Percentiles rank a stretch among this genome's conserved stretches.
These are phyloP conservation scores for Halocaridina rubra DNA, from an alignment of 2,888 invertebrate genomes.

Conservation along the genomic window DNA sequence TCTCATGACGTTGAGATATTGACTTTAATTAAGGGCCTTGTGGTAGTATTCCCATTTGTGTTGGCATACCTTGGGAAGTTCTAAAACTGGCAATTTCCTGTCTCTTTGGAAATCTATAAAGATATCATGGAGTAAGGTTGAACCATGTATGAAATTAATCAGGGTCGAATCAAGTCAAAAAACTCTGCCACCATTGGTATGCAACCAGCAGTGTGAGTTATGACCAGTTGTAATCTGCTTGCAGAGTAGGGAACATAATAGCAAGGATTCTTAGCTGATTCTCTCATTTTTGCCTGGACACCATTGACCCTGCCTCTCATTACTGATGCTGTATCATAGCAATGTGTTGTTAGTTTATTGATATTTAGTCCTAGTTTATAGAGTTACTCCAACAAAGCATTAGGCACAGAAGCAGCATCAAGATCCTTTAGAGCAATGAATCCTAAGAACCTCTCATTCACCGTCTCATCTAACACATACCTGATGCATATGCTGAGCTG, in stretches of 20 bases:
- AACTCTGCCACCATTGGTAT: not conserved
- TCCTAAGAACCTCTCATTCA: not conserved
- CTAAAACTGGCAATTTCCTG: not conserved
- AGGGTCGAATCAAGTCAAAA: not conserved
- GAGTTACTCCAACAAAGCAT: constrained; percentile 4
- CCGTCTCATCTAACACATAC: too few relatives aligned
- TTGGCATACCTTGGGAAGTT: not conserved
- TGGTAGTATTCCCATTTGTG: not conserved
- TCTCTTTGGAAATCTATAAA: not conserved
- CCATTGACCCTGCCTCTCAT: too few relatives aligned
- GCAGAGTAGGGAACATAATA: not conserved
- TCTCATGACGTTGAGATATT: not conserved
- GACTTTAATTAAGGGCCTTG: not conserved
- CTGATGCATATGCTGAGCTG: too few relatives aligned
- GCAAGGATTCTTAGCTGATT: constrained; percentile 5
- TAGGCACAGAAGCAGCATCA: not conserved
- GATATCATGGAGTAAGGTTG: not conserved
- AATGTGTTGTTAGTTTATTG: too few relatives aligned
- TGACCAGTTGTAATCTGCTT: not conserved
- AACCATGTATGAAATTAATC: not conserved
- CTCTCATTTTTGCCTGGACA: not conserved
- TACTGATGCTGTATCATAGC: too few relatives aligned
- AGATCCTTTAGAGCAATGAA: constrained; percentile 3
- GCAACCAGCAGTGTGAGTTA: not conserved
- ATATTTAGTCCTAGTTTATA: too few relatives aligned